Evolutionary conservation across 2,113 vertebrate species (phyloP).

Genomic region (Danionella cerebrum): DNA sequence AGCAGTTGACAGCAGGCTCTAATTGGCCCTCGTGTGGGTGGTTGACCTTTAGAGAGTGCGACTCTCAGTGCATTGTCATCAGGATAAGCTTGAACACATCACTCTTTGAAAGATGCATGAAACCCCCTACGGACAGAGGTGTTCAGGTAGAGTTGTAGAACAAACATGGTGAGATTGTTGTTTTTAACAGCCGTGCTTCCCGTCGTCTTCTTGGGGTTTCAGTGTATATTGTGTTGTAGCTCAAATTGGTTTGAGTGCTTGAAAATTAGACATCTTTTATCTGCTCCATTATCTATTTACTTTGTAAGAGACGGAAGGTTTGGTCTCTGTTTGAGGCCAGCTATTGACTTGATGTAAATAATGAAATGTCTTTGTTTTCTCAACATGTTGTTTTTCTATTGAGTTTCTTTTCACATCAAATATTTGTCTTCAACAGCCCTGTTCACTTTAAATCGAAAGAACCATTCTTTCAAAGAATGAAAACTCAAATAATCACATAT

Average conservation of each 20-base stretch:
- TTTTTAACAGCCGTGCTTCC: not conserved
- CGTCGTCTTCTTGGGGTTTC: not conserved
- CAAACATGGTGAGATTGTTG: not conserved
- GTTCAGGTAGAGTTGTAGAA: not conserved
- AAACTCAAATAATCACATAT: too few species aligned
- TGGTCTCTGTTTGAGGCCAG: too few species aligned
- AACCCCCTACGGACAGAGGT: not conserved
- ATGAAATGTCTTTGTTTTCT: too few species aligned
- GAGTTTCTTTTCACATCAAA: too few species aligned
- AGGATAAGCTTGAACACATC: slow-evolving; percentile 55
- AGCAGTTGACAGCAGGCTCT: slow-evolving; percentile 56
- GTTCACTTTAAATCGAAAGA: too few species aligned
- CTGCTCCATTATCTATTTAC: too few species aligned
- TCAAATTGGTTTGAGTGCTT: not conserved
- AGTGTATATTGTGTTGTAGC: not conserved
- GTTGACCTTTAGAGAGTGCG: slow-evolving; percentile 61
- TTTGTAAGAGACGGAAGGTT: too few species aligned
- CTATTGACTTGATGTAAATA: too few species aligned
- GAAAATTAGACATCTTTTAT: not conserved
- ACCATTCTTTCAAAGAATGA: too few species aligned
- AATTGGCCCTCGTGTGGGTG: slow-evolving; percentile 53
- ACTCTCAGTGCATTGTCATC: slow-evolving; percentile 58
- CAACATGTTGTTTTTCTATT: too few species aligned
- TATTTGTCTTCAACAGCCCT: too few species aligned
- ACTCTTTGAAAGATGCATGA: slow-evolving; percentile 33